Evolutionary conservation across 1,140 invertebrate species (phyloP), one percentile per base, ranked within the genome.

Genomic region (Brachionus manjavacas): DNA sequence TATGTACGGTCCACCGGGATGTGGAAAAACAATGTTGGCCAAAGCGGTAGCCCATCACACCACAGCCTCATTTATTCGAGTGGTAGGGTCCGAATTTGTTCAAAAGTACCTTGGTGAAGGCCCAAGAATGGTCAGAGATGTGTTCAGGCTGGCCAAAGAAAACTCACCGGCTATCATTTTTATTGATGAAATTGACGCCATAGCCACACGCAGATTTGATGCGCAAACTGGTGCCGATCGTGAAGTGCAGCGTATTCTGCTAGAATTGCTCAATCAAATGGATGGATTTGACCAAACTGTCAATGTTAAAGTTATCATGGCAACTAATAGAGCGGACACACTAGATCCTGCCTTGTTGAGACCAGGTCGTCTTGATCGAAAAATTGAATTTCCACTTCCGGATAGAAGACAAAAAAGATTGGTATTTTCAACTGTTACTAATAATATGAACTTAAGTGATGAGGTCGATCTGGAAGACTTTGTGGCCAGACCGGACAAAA

Each of bases 271-370:
- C 0, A 99, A 99, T 91, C 98, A 99, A 91, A 99, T 99, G 97
- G 98, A 99, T 91, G 98, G 98, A 76, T 99, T 99, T 91, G 97
- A 99, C 92, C 97, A 99, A 90, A 98, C 96, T 3, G 98, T 97
- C 20, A 99, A 99, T 91, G 97, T 99, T 16, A 99, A 99, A 92
- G 94, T 94, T 89, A 99, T 99, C 60, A 99, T 99, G 98, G 98
- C 98, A 2, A 99, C 98, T 1, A 99, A 99, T 88, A 92, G 96
- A 87, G 96, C 96, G 28, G 98, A 99, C 88, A 99, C 97, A 2
- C 89, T 99, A 66, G 98, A 99, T 92, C 98, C 98, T 55, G 98
- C 98, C 9, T 91, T 99, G 0, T 91, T 99, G 3, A 92, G 98
- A 88, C 97, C 98, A 23, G 98, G 98, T 70, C 93, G 98, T 88